Base-by-base conservation (phyloP, 2,888 invertebrate genomes). In the Macrosiphum euphorbiae region DNA sequence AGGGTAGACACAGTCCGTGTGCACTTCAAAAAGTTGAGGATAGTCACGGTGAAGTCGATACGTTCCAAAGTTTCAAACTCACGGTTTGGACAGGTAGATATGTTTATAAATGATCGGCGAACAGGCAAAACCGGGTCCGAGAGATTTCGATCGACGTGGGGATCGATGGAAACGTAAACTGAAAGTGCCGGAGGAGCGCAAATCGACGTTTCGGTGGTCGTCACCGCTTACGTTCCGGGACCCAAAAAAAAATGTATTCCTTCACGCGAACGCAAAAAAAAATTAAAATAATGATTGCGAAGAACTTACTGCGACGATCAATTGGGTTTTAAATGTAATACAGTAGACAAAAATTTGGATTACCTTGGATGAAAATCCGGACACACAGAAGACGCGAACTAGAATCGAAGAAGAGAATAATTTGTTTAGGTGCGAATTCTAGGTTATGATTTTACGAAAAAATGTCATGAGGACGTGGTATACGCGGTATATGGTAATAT, bases 341-440 rank as follows among this genome's bases (percentile, higher is more conserved):
- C 3, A 86, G 24, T 61, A 35, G 44, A 90, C 20, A 50, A 0
- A 50, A 78, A 41, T 10, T 86, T 86, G 8, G 94, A 94, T 94
- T 94, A 94, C 94, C 94, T 94, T 94, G 90, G 94, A 94, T 94
- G 86, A 94, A 94, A 90, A 90, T 90, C 94, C 86, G 94, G 24
- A 20, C 44, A 50, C 90, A 47, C 90, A 86, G 61, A 50, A 67
- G 41, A 10, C 41, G 50, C 61, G 20, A 58, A 86, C 86, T 61
- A 67, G 11, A 93, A 61, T 24, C 78, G 58, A 47, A 93, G 85
- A 94, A 86, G n/a, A 67, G 28, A 52, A 58, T 35, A 28, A 78
- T 78, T 93, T 89, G 85, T 86, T 90, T 85, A 35, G 90, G 20
- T 41, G 11, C 16, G 20, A 58, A 86, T 94, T 90, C 11, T 26